These are phyloP conservation scores for Pachypanchax playfairii DNA, from an alignment of 2,113 vertebrate species.

Conservation along the genomic window DNA sequence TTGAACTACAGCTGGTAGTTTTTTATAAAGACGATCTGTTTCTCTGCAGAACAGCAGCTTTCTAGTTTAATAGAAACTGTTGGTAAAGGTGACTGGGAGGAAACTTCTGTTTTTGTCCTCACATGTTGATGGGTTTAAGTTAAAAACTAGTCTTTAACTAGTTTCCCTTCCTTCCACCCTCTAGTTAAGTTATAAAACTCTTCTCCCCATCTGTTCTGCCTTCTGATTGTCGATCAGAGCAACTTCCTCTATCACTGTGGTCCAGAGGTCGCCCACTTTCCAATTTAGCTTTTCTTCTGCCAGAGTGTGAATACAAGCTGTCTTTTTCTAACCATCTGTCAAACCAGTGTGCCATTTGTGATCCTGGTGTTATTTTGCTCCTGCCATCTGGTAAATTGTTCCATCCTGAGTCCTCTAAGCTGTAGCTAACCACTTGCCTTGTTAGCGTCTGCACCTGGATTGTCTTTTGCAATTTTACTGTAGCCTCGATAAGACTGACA, in stretches of 20 bases:
- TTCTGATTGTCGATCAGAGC: not conserved
- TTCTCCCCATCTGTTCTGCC: not conserved
- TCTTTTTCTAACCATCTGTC: not conserved
- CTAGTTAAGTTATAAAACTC: no score
- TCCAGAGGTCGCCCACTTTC: not conserved
- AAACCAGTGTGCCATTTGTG: not conserved
- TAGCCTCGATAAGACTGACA: not conserved
- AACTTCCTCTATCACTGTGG: not conserved
- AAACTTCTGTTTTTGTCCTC: not conserved
- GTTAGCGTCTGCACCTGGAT: not conserved
- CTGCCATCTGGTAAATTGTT: not conserved
- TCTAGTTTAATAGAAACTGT: no score
- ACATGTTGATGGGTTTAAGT: not conserved
- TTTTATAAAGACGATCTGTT: no score
- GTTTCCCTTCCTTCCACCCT: not conserved
- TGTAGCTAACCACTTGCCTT: not conserved
- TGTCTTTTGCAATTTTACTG: not conserved
- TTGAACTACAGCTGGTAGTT: no score
- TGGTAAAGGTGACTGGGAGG: no score
- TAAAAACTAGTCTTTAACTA: not conserved
- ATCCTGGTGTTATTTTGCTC: not conserved
- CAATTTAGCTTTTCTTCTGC: not conserved
- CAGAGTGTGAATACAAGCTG: not conserved
- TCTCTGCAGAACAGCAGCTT: no score
- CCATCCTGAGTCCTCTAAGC: not conserved